Evolutionary conservation across 2,888 invertebrate species (phyloP).

Genomic region (Tiliacea citrago): DNA sequence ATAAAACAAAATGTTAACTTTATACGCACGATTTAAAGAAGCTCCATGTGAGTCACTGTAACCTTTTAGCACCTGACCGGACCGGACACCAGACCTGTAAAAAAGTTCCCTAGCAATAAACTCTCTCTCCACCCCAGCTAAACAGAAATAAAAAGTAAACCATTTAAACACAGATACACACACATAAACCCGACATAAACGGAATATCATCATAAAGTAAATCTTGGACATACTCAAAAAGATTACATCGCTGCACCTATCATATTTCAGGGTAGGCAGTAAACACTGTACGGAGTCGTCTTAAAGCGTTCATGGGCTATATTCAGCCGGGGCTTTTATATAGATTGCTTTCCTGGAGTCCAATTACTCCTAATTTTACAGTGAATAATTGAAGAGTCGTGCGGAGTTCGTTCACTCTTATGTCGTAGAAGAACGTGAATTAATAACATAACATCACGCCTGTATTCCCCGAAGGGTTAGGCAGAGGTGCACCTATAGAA

Average conservation of each 20-base stretch:
- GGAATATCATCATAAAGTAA: conserved; percentile 53
- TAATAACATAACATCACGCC: not conserved
- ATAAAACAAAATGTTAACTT: not conserved
- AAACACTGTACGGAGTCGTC: conserved; percentile 59
- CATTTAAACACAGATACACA: conserved; percentile 50
- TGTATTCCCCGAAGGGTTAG: too few relatives aligned
- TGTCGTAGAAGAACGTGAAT: not conserved
- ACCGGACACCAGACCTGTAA: too few relatives aligned
- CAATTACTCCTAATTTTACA: conserved; percentile 81
- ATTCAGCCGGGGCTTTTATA: conserved; percentile 77
- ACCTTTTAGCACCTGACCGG: conserved; percentile 19
- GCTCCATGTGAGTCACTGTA: not conserved
- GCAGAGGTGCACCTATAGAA: too few relatives aligned
- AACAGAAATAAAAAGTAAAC: conserved; percentile 46
- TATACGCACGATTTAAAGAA: not conserved
- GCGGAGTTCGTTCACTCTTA: conserved; percentile 1
- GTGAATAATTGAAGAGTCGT: conserved; percentile 77
- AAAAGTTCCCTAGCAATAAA: conserved; percentile 27
- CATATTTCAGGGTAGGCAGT: conserved; percentile 67
- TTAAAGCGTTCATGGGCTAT: conserved; percentile 68
- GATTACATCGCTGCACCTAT: conserved; percentile 64
- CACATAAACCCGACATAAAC: conserved; percentile 37
- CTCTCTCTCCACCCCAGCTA: not conserved
- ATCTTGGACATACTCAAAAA: conserved; percentile 65
- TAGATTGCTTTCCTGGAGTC: conserved; percentile 76